phyloP scores from a whole-genome alignment of 1,140 invertebrate species.

The Drosophila sturtevanti region DNA sequence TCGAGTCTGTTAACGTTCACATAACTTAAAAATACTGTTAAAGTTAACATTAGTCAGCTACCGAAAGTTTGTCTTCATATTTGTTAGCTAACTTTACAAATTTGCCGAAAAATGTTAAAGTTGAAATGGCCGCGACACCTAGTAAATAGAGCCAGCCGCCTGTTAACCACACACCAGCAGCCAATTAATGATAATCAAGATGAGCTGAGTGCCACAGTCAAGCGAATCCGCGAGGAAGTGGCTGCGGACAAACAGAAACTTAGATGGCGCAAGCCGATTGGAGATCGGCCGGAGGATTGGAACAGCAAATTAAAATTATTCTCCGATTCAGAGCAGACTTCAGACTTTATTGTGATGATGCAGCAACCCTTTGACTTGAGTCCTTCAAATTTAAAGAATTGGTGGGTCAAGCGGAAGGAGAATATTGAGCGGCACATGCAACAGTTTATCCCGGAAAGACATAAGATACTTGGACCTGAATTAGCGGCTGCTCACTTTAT shows the following conservation, averaged over 20 bases:
- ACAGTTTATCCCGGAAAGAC: conserved; percentile 83
- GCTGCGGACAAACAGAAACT: conserved; percentile 78
- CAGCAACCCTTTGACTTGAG: conserved; percentile 83
- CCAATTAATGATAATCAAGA: conserved; percentile 28
- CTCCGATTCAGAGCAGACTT: conserved; percentile 80
- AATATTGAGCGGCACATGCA: conserved; percentile 80
- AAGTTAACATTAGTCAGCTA: background rate
- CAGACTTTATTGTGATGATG: conserved; percentile 81
- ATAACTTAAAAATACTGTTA: background rate
- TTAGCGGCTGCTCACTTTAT: conserved; percentile 90
- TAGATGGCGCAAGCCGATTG: conserved; percentile 82
- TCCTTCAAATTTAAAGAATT: conserved; percentile 78
- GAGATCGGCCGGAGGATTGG: conserved; percentile 81
- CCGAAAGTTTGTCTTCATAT: background rate
- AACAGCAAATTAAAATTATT: conserved; percentile 83
- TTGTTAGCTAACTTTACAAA: background rate
- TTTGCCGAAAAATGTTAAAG: background rate
- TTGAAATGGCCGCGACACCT: conserved; percentile 7
- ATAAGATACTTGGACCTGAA: conserved; percentile 86
- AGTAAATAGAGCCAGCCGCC: conserved; percentile 1
- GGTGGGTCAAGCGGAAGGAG: conserved; percentile 82
- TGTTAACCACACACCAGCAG: conserved; percentile 29
- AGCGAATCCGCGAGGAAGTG: conserved; percentile 64
- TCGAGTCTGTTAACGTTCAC: conserved; percentile 36
- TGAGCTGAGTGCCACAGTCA: conserved; percentile 57